phyloP scores from a whole-genome alignment of 2,113 vertebrate species.

The Chlamydotis undulata region DNA sequence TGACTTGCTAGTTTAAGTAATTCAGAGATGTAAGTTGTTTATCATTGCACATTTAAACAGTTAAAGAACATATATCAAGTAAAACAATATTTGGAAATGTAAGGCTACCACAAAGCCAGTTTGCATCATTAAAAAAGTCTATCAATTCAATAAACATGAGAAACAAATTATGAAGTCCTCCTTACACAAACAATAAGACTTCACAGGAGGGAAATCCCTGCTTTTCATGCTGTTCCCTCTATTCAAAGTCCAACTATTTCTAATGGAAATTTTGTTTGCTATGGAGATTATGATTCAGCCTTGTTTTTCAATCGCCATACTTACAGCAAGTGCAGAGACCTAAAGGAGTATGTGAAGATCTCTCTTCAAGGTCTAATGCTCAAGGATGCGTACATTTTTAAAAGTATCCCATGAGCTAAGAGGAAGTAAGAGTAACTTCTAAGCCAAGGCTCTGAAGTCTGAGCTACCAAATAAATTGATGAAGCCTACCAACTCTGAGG shows the following conservation, averaged over 20 bases:
- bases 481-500: background rate
- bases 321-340: background rate
- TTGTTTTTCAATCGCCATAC: background rate
- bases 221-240: slow-evolving; percentile 48
- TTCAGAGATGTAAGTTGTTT: background rate
- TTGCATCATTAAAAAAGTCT: slow-evolving; percentile 7
- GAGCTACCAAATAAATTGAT: rapidly evolving
- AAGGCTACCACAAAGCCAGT: background rate
- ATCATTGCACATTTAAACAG: slow-evolving; percentile 15
- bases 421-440: background rate
- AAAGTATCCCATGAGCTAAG: background rate
- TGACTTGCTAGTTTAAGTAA: background rate
- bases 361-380: background rate
- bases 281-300: slow-evolving; percentile 33
- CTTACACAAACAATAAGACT: background rate
- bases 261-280: slow-evolving; percentile 49
- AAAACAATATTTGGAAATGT: background rate
- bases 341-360: background rate
- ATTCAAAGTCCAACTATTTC: slow-evolving; percentile 42
- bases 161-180: slow-evolving; percentile 32
- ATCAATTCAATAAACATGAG: background rate
- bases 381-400: background rate
- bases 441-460: background rate
- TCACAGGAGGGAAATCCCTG: slow-evolving; percentile 24
- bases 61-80: background rate